Percentiles rank a stretch among this genome's conserved stretches.
Conservation (phyloP, 30 jellyfish, hydroid and myxozoan species). For the Cassiopea andromeda region DNA sequence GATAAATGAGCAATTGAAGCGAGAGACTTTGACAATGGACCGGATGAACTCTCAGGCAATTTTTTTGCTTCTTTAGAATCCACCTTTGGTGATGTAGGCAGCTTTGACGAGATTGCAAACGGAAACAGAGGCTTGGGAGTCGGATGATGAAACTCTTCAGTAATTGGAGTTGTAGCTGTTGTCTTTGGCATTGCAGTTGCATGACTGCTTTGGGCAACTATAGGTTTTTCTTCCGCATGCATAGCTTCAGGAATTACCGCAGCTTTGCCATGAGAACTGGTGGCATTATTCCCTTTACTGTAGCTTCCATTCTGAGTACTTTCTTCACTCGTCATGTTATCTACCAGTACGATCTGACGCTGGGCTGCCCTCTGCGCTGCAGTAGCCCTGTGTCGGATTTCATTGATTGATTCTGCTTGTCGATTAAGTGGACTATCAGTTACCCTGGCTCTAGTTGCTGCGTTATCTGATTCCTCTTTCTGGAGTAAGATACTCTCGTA, state of each 20-base stretch:
- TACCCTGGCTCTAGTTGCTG: constrained; percentile 53
- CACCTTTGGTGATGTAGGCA: constrained; percentile 16
- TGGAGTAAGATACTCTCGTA: constrained; percentile 38
- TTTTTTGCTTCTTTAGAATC: neutral
- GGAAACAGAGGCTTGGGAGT: constrained; percentile 57
- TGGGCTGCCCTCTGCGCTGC: constrained; percentile 59
- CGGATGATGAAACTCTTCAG: constrained; percentile 42
- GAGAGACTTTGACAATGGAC: too few relatives aligned
- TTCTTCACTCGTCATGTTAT: neutral
- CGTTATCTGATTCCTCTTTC: constrained; percentile 37
- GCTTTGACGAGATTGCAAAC: neutral
- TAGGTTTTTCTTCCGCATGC: neutral
- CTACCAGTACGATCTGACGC: constrained; percentile 42
- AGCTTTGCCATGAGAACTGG: neutral
- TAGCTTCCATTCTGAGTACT: neutral
- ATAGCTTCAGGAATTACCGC: neutral
- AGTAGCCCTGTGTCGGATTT: constrained; percentile 51
- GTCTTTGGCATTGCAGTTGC: constrained; percentile 5
- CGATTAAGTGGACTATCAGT: constrained; percentile 60
- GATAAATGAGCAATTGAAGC: neutral
- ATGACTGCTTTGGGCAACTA: neutral
- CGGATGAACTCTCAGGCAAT: neutral
- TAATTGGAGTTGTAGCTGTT: constrained; percentile 24
- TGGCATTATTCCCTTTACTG: neutral
- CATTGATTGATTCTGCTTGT: constrained; percentile 65